These are phyloP conservation scores for Synanthedon vespiformis DNA, from an alignment of 2,888 invertebrate species.

Conservation along the genomic window DNA sequence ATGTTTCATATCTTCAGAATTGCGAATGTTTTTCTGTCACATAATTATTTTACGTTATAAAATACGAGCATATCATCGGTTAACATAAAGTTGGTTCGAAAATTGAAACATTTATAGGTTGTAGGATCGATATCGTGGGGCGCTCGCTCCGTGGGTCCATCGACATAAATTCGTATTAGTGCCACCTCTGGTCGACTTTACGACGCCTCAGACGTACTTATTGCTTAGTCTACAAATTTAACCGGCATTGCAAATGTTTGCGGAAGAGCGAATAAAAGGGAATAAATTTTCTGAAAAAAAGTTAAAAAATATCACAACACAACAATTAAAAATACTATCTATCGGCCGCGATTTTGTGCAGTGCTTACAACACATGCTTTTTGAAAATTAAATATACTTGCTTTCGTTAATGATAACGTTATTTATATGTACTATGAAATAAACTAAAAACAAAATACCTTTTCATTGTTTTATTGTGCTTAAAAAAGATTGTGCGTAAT, in stretches of 20 bases:
- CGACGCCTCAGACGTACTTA: constrained; percentile 58
- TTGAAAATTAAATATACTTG: too few relatives aligned
- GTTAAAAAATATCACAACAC: constrained; percentile 4
- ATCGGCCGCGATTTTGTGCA: background rate
- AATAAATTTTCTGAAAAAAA: too few relatives aligned
- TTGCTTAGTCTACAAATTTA: constrained; percentile 48
- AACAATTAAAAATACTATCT: background rate
- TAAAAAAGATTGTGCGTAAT: too few relatives aligned
- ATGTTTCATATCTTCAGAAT: background rate
- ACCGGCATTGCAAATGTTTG: constrained; percentile 39
- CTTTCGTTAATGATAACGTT: too few relatives aligned
- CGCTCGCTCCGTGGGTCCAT: constrained; percentile 38
- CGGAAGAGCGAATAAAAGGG: constrained; percentile 9
- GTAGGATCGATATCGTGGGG: constrained; percentile 47
- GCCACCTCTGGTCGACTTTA: constrained; percentile 67
- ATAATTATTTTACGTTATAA: background rate
- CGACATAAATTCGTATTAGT: constrained; percentile 68
- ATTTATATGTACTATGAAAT: too few relatives aligned
- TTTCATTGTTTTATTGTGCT: too few relatives aligned
- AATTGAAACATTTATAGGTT: constrained; percentile 62
- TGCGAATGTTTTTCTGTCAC: background rate
- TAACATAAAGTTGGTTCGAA: constrained; percentile 29
- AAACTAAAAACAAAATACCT: too few relatives aligned
- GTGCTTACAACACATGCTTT: background rate
- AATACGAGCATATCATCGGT: background rate